Evolutionary conservation across 1,140 invertebrate species (phyloP).

Genomic region (Neodiprion virginianus): DNA sequence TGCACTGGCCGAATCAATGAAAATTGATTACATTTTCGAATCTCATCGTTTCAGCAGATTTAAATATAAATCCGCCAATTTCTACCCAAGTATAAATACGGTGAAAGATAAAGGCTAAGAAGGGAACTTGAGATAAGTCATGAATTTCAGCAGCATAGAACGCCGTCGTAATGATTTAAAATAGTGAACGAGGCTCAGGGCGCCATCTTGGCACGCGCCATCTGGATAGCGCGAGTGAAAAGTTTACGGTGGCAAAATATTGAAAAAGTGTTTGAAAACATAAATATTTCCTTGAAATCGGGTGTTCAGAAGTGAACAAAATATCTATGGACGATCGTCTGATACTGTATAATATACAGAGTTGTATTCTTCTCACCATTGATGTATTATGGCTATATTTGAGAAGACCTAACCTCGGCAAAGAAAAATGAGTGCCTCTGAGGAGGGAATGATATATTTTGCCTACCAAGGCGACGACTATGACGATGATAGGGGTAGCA

Average conservation of each 20-base stretch:
- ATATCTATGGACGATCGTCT: slow-evolving; percentile 6
- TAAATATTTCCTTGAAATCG: slow-evolving; percentile 31
- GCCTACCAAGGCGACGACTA: background rate
- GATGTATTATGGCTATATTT: background rate
- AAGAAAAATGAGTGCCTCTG: background rate
- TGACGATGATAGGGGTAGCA: background rate
- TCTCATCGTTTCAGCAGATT: background rate
- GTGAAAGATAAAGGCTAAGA: background rate
- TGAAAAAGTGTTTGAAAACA: slow-evolving; percentile 37
- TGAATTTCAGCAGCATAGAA: slow-evolving; percentile 12
- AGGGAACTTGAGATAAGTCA: slow-evolving; percentile 11
- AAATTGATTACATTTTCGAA: background rate
- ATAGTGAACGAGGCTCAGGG: slow-evolving; percentile 10
- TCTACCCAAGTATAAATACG: background rate
- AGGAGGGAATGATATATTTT: background rate
- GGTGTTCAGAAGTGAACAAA: background rate
- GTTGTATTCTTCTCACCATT: background rate
- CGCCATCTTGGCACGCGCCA: slow-evolving; percentile 45
- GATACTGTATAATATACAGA: background rate
- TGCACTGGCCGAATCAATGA: background rate
- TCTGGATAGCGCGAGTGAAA: slow-evolving; percentile 42
- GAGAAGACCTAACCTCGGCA: background rate
- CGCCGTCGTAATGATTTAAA: slow-evolving; percentile 11
- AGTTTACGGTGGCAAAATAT: slow-evolving; percentile 36
- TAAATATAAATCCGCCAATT: background rate